Evolutionary conservation across 2,888 invertebrate species (phyloP), one percentile per base, ranked within the genome.

Genomic region (Heliconius hortense): DNA sequence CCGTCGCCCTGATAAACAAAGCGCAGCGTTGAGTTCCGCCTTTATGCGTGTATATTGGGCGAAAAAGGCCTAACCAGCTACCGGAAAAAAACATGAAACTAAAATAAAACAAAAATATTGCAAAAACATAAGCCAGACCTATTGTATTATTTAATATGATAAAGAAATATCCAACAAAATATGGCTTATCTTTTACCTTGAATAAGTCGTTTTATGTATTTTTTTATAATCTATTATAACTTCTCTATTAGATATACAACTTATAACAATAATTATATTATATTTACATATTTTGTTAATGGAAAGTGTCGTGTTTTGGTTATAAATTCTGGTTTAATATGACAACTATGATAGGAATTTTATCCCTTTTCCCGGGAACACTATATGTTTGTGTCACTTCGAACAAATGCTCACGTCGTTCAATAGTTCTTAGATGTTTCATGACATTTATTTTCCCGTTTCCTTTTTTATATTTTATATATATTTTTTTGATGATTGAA

Each of bases 321-420:
- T 56, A 53, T 31, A 53, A 13, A 28, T 53, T 48, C 28, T 28
- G 26, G 68, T 53, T 53, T 28, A 53, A 53, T 56, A n/a, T 69
- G 56, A 69, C 56, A 69, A 31, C 21, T 56, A 31, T 56, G 31
- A 53, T 69, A 69, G 28, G 69, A 69, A 69, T 69, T 56, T 69
- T 69, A 56, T 53, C 53, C 31, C 56, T 56, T 69, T n/a, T 31
- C n/a, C 18, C 2, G n/a, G 21, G 31, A 24, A 43, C 8, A 11
- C 48, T 48, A 68, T 56, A 53, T 56, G 53, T 69, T 69, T 53
- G 21, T 56, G 56, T 31, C 48, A 69, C n/a, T n/a, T 56, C 11
- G n/a, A 69, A 69, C 31, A 69, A 69, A 69, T 69, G 69, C 53
- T n/a, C n/a, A 69, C 48, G 31, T 69, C 56, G 56, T 31, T 68